Evolutionary conservation across 2,797 vertebrate species (phyloP).

Genomic region (Anas georgica): DNA sequence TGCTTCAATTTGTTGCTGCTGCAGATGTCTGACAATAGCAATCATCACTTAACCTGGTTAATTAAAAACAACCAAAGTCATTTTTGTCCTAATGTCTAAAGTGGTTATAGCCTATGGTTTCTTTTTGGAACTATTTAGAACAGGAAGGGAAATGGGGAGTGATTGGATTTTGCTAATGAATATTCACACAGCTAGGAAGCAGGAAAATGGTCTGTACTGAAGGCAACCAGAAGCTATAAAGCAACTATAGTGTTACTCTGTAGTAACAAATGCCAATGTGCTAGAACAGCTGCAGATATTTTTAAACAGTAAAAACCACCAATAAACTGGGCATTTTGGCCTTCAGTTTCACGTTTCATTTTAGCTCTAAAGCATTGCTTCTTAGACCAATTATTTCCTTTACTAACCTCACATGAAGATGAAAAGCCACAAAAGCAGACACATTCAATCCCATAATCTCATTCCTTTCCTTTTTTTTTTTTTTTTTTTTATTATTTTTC

Average conservation of each 20-base stretch:
- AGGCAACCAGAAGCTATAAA: not conserved
- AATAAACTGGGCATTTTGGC: not conserved
- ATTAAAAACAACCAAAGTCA: not conserved
- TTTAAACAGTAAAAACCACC: not conserved
- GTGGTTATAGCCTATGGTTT: not conserved
- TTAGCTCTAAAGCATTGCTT: not conserved
- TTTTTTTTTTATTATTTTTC: not conserved
- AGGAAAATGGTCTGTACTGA: not conserved
- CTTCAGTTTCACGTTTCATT: not conserved
- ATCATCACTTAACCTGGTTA: not conserved
- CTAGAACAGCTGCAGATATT: not conserved
- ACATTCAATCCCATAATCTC: not conserved
- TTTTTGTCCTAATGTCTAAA: not conserved
- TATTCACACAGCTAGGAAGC: not conserved
- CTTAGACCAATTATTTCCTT: not conserved
- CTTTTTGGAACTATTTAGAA: not conserved
- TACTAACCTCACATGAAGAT: not conserved
- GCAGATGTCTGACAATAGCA: not conserved
- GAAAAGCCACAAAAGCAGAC: not conserved
- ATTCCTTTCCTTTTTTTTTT: not conserved
- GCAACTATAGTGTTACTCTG: not conserved
- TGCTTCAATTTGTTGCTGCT: not conserved
- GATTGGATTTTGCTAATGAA: not conserved
- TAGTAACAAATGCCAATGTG: not conserved
- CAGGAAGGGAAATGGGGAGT: not conserved